Base-by-base conservation (phyloP, 2,113 vertebrate genomes). In the Xyliphius kryptos region DNA sequence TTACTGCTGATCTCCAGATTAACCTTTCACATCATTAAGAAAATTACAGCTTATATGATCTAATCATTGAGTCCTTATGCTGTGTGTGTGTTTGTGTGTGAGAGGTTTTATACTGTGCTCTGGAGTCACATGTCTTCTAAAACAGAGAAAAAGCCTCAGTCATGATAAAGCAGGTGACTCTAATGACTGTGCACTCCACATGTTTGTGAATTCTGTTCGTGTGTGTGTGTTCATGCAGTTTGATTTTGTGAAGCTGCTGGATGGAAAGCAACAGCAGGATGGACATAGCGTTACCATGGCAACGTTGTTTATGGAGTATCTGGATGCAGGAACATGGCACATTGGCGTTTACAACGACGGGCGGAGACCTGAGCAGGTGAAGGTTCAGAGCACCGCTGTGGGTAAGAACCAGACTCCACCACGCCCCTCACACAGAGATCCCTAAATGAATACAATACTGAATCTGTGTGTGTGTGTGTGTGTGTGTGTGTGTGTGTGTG, bases 301-400 rank as follows among this genome's bases (percentile, higher is more conserved):
- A 70, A 90, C 91, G 8, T 89, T 91, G 46, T 92, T 92, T 75
- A 90, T 93, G 8, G 90, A 92, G 74, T 93, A 91, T 17, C 89
- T 93, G 88, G 91, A 93, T 41, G 87, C 90, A 67, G 91, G 91
- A 15, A 87, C 87, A 20, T 93, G 91, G 91, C 88, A 92, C 59
- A 81, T 92, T 77, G 91, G 89, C 9, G 89, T 93, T 81, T 93
- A 92, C 77, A 93, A 93, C 5, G 91, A 93, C 20, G 91, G 91
- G 6, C 91, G 89, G 72, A 92, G 92, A 74, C 82, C 89, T 70
- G 91, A 93, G 20, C 90, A 92, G 77, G 89, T 93, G 56, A 85
- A 90, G 46, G 88, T 92, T 14, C 79, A 91, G 66, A 91, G 88
- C 61, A 90, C 90, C 48, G 88, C 89, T 0, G 90, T 93, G 49